Evolutionary conservation across 2,113 vertebrate species (phyloP), one percentile per base, ranked within the genome.

Genomic region (Grammatotria lemairii): DNA sequence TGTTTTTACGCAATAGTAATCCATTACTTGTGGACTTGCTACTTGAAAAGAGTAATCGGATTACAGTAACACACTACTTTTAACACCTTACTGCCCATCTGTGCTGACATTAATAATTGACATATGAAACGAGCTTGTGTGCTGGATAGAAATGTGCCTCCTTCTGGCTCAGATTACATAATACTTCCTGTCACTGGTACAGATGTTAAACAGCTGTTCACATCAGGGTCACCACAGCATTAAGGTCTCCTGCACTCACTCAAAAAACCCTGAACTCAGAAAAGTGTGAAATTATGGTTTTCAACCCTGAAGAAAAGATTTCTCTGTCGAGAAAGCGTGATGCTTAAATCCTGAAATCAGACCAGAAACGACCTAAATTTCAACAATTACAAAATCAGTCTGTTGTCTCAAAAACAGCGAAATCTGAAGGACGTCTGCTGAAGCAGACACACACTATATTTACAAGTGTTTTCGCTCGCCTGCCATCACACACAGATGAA

Each of bases 61-160:
- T 58, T 31, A 58, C 55, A 58, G 26, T 58, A 58, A 31, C 8
- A 3, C 8, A 58, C 8, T 16, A 58, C 26, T 58, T 58, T 58
- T 58, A 28, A 58, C 26, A 58, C 3, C 0, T 58, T 0, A 31
- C 1, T 31, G 55, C 14, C 2, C 14, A 58, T 17, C 55, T 58
- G 0, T 58, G 57, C 55, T 58, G 13, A 28, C 26, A 16, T 58
- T 28, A 58, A 28, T 58, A 58, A 28, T 16, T 1, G 49, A 58
- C 1, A 58, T 6, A 28, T 16, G 55, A 28, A 58, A 9, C 2
- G 0, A 28, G 16, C 13, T 58, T 58, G 13, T 57, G 55, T 28
- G 26, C 55, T 28, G 55, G 26, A 28, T 0, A 58, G 13, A 58
- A 58, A 58, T 58, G 55, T 4, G 13, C 55, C 23, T 57, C 23